These are phyloP conservation scores for Drosophila repletoides DNA, from an alignment of 1,140 invertebrate genomes.

Conservation along the genomic window DNA sequence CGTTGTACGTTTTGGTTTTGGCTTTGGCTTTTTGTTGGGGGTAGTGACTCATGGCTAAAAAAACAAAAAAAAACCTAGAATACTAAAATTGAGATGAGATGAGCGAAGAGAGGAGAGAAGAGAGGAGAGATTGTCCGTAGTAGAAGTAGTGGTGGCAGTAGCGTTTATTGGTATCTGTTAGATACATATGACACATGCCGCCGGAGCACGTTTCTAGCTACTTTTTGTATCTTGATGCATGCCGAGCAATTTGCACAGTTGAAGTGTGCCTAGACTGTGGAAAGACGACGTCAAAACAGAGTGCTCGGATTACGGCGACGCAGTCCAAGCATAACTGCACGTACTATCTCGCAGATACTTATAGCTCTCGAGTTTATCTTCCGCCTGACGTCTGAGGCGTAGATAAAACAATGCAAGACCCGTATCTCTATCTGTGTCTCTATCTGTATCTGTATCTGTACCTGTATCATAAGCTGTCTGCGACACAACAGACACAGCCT, in stretches of 20 bases:
- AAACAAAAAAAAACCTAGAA: constrained; percentile 35
- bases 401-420: neutral
- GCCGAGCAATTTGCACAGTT: constrained; percentile 71
- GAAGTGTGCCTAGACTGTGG: constrained; percentile 79
- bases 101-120: neutral
- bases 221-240: constrained; percentile 57
- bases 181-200: constrained; percentile 72
- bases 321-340: constrained; percentile 75
- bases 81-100: constrained; percentile 34
- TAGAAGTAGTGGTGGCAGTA: constrained; percentile 1
- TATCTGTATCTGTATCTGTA: neutral
- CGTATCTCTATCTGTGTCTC: constrained; percentile 3
- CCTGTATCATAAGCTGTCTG: neutral
- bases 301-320: constrained; percentile 57
- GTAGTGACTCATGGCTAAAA: constrained; percentile 69
- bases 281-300: constrained; percentile 63
- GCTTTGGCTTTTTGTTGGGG: constrained; percentile 21
- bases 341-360: constrained; percentile 50
- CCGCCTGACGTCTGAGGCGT: constrained; percentile 61
- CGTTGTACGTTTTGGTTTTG: constrained; percentile 54
- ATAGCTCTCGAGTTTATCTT: constrained; percentile 47
- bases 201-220: constrained; percentile 68
- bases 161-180: constrained; percentile 49
- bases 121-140: constrained; percentile 1
- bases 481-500: constrained; percentile 7